Conservation (phyloP, 2,888 invertebrate genomes). For the Drosophila neoperkinsi region DNA sequence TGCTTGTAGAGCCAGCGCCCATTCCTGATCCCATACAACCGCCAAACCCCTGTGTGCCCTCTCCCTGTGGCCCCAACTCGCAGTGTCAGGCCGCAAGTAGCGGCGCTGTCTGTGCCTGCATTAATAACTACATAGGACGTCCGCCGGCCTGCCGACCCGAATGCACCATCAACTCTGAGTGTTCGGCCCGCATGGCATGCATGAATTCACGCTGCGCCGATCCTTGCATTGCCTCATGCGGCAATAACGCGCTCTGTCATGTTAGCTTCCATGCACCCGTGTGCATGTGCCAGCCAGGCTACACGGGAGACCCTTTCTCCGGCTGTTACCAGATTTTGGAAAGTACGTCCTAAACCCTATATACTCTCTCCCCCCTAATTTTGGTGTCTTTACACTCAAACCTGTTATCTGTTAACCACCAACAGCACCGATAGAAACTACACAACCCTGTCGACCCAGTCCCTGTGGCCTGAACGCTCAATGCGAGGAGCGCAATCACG, state of each 20-base stretch:
- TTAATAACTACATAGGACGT: conserved; percentile 87
- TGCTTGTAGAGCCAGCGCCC: conserved; percentile 71
- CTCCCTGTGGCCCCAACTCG: conserved; percentile 89
- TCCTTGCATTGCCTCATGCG: conserved; percentile 90
- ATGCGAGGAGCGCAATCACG: conserved; percentile 88
- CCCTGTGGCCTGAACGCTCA: conserved; percentile 90
- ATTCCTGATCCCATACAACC: conserved; percentile 76
- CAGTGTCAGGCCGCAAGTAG: conserved; percentile 86
- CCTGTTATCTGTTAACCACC: conserved; percentile 35
- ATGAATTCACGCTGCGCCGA: conserved; percentile 86
- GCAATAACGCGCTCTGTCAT: conserved; percentile 88
- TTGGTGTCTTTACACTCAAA: conserved; percentile 12
- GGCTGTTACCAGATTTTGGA: conserved; percentile 85
- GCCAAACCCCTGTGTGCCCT: conserved; percentile 87
- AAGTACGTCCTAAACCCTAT: conserved; percentile 85
- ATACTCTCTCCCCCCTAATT: background rate
- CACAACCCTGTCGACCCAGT: conserved; percentile 88
- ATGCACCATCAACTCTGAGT: conserved; percentile 87
- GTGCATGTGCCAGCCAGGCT: conserved; percentile 86
- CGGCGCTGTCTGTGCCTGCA: conserved; percentile 88
- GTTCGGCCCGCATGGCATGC: conserved; percentile 86
- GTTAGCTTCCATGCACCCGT: conserved; percentile 86
- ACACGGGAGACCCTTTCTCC: conserved; percentile 88
- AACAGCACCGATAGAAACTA: conserved; percentile 85
- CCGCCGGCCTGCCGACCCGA: conserved; percentile 89